Conservation (phyloP, 2,888 invertebrate genomes). For the Heliconius hortense region DNA sequence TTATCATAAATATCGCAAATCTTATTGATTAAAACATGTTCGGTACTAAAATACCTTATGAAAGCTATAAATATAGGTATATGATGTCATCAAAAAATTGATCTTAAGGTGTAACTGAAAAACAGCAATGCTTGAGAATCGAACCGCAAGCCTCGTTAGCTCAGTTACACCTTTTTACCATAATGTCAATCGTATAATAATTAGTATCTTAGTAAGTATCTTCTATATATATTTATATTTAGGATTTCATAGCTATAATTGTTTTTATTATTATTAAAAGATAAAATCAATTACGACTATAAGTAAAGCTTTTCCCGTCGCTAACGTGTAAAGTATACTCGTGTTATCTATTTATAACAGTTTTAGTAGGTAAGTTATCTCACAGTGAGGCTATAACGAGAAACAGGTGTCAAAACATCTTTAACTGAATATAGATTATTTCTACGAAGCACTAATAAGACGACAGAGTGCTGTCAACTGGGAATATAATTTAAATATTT, state of each 20-base stretch:
- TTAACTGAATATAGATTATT: constrained; percentile 34
- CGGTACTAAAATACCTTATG: not conserved
- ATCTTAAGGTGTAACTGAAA: too few relatives aligned
- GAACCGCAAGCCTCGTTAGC: too few relatives aligned
- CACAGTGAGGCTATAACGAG: constrained; percentile 44
- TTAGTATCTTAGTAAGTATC: too few relatives aligned
- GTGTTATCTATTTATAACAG: constrained; percentile 26
- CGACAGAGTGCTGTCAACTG: constrained; percentile 18
- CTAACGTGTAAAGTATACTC: constrained; percentile 15
- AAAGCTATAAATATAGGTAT: not conserved
- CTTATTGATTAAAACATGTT: not conserved
- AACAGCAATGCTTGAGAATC: too few relatives aligned
- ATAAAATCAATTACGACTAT: not conserved
- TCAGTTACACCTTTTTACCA: too few relatives aligned
- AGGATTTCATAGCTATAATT: too few relatives aligned
- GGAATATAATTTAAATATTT: constrained; percentile 7
- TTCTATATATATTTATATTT: too few relatives aligned
- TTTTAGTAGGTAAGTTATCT: constrained; percentile 29
- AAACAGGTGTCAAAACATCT: constrained; percentile 60
- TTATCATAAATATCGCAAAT: not conserved
- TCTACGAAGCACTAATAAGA: constrained; percentile 24
- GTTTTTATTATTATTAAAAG: not conserved
- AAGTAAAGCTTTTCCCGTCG: constrained; percentile 30
- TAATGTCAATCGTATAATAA: too few relatives aligned
- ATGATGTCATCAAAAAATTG: too few relatives aligned